Conservation (phyloP, 2,888 invertebrate genomes). For the Chalcis sispes region DNA sequence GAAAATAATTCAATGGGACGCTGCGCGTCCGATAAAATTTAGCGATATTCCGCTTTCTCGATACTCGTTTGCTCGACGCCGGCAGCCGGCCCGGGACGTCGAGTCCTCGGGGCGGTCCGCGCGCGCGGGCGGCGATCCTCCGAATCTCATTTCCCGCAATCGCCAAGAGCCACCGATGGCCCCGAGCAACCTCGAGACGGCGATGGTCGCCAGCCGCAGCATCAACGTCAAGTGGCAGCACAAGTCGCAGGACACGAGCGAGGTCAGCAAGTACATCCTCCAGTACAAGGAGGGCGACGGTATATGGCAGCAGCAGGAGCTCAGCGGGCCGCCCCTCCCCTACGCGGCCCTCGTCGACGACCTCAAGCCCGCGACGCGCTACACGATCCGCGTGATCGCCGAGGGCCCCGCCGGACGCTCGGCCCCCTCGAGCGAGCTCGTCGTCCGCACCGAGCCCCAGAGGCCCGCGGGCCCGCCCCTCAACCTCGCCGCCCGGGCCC, state of each 20-base stretch:
- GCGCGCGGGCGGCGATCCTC: too few relatives aligned
- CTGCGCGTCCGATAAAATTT: too few relatives aligned
- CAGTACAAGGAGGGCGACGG: conserved; percentile 81
- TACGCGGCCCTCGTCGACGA: conserved; percentile 83
- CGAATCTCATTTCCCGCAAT: too few relatives aligned
- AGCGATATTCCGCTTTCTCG: too few relatives aligned
- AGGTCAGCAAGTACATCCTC: conserved; percentile 83
- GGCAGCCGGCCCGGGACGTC: too few relatives aligned
- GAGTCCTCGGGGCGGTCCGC: too few relatives aligned
- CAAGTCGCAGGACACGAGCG: conserved; percentile 82
- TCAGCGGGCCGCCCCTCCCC: conserved; percentile 81
- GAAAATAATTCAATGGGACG: too few relatives aligned
- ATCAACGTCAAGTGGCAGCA: conserved; percentile 88
- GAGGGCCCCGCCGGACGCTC: conserved; percentile 86
- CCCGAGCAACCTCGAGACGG: conserved; percentile 82
- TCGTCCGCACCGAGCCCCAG: conserved; percentile 83
- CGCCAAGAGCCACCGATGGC: conserved; percentile 84
- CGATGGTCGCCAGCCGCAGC: conserved; percentile 84
- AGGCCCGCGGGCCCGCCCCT: conserved; percentile 84
- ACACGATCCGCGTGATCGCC: conserved; percentile 84
- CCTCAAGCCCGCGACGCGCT: conserved; percentile 84
- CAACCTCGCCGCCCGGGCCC: conserved; percentile 82
- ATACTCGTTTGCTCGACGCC: too few relatives aligned
- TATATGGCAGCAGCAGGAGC: conserved; percentile 83
- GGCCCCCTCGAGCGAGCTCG: conserved; percentile 81